Percentiles rank a stretch among this genome's conserved stretches.
phyloP scores from a whole-genome alignment of 92 coral and sea anemone species.

The Paragorgia papillata region DNA sequence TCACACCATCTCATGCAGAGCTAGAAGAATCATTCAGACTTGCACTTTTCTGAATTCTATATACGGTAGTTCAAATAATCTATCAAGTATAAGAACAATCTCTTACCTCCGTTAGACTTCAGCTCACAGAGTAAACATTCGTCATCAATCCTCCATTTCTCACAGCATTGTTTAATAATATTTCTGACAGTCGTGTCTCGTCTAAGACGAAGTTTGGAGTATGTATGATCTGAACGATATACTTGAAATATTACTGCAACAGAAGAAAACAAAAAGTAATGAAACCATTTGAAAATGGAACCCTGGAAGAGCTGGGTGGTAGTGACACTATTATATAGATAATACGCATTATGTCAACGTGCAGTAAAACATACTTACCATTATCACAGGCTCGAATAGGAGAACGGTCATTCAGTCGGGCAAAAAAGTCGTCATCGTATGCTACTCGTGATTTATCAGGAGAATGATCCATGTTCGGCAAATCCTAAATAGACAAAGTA shows the following conservation, averaged over 20 bases:
- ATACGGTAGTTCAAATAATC: too few relatives aligned
- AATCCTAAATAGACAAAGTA: background rate
- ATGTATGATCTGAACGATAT: conserved; percentile 90
- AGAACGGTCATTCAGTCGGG: conserved; percentile 39
- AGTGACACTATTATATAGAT: too few relatives aligned
- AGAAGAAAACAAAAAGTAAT: background rate
- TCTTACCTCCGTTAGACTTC: conserved; percentile 87
- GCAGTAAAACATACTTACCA: conserved; percentile 1
- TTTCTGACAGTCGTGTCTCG: conserved; percentile 79
- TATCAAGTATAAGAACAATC: too few relatives aligned
- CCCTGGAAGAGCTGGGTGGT: too few relatives aligned
- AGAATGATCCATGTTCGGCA: conserved; percentile 18
- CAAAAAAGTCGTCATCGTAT: conserved; percentile 10
- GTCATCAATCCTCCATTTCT: conserved; percentile 72
- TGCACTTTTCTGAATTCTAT: too few relatives aligned
- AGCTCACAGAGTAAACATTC: conserved; percentile 95
- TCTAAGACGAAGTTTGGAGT: conserved; percentile 75
- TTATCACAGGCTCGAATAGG: conserved; percentile 40
- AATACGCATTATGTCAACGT: too few relatives aligned
- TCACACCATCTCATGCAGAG: too few relatives aligned
- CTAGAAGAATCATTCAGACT: too few relatives aligned
- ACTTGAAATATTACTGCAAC: conserved; percentile 82
- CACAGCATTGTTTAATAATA: conserved; percentile 72
- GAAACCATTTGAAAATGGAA: background rate
- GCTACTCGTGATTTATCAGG: conserved; percentile 33